Conservation (phyloP, 1,140 invertebrate genomes). For the Lepidurus packardi region DNA sequence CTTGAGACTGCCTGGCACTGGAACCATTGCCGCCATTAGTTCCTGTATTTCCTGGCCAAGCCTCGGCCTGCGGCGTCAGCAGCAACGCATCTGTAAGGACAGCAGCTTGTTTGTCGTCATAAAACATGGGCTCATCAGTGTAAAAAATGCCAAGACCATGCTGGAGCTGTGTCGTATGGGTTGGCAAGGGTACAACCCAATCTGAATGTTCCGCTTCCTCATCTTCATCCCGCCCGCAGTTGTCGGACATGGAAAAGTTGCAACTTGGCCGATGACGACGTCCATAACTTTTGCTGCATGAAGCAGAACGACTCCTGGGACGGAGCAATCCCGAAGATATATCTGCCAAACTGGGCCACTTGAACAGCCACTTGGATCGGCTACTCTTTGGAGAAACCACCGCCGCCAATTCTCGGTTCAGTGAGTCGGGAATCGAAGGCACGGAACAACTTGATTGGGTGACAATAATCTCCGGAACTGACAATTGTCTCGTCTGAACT, state of each 20-base stretch:
- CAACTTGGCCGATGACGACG: conserved; percentile 12
- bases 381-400: background rate
- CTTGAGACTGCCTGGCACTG: background rate
- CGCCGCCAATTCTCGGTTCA: conserved; percentile 1
- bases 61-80: background rate
- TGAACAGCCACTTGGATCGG: conserved; percentile 8
- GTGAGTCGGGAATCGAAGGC: conserved; percentile 11
- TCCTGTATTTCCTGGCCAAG: background rate
- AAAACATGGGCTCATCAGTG: conserved; percentile 15
- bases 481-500: conserved; percentile 19
- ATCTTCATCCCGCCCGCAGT: background rate
- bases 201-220: background rate
- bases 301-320: conserved; percentile 20
- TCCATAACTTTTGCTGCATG: conserved; percentile 10
- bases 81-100: background rate
- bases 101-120: conserved; percentile 21
- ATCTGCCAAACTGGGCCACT: conserved; percentile 21
- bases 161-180: background rate
- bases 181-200: conserved; percentile 14
- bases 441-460: conserved; percentile 21
- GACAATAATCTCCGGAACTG: conserved; percentile 21
- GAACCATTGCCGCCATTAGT: background rate
- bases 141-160: background rate
- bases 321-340: conserved; percentile 13
- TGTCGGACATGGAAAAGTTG: conserved; percentile 3